A percentile compares a stretch with the other conserved stretches of the same genome.
phyloP scores from a whole-genome alignment of 53 echinoderm and acorn worm genomes.

The Paracentrotus lividus region DNA sequence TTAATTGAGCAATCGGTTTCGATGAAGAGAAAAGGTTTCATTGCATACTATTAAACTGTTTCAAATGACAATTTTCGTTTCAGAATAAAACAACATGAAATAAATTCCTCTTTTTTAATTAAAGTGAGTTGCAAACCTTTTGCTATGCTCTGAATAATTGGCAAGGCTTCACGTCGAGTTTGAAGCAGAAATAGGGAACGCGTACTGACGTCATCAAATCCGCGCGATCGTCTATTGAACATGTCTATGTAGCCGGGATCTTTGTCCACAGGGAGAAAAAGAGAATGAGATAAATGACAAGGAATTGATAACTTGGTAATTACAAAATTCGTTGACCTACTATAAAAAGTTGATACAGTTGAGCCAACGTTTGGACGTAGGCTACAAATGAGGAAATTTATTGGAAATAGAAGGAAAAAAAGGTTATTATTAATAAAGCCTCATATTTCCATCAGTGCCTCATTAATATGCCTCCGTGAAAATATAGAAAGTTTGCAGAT shows the following conservation, averaged over 20 bases:
- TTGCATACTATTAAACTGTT: no score
- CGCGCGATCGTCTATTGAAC: constrained; percentile 74
- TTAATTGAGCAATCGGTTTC: no score
- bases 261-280: constrained; percentile 16
- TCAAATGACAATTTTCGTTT: no score
- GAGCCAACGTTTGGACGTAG: no score
- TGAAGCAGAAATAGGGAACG: constrained; percentile 79
- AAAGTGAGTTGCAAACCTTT: constrained; percentile 73
- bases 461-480: no score
- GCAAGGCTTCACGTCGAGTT: constrained; percentile 79
- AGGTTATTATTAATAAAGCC: no score
- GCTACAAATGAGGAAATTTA: no score
- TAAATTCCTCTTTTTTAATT: neutral
- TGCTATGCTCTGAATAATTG: constrained; percentile 82
- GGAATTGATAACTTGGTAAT: no score
- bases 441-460: no score
- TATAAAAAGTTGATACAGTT: neutral
- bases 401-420: no score
- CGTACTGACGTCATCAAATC: constrained; percentile 82
- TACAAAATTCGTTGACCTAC: neutral
- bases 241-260: constrained; percentile 87
- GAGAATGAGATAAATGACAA: neutral
- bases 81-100: neutral
- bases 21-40: no score
- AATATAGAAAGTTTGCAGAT: no score